Evolutionary conservation across 2,888 invertebrate genomes (phyloP), one percentile per base, ranked within the genome.

Genomic region (Zaprionus obscuricornis): DNA sequence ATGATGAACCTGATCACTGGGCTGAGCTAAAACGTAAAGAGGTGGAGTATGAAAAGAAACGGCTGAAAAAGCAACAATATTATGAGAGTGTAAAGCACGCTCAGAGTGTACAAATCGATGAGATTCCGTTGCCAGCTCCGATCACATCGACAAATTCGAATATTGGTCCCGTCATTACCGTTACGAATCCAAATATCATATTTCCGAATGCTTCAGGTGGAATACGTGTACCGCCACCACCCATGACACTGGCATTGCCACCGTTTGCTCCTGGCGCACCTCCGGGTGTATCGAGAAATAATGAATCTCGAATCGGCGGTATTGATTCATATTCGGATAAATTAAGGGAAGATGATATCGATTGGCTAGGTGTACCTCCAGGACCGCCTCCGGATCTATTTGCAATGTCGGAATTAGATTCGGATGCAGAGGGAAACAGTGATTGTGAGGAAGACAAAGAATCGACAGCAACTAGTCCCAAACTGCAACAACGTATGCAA

Each of bases 51-150:
- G 98, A 98, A 87, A 95, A 96, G 86, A 93, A 96, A 73, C 92
- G 97, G 70, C 93, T 95, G 60, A 95, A 96, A 89, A 92, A 98
- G 64, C 96, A 98, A 55, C 95, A 96, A 17, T 98, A 97, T 89
- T 98, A 95, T 90, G 98, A 98, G 89, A 97, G 98, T 54, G 98
- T 98, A 0, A 96, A 96, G 87, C 96, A 96, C 90, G 98, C 98
- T 0, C 98, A 98, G 88, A 95, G 96, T 82, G 98, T 98, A 0
- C 95, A 96, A 91, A 93, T 98, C 2, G 98, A 98, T 90, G 98
- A 98, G 90, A 98, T 98, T 89, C 98, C 98, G 2, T 90, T 98
- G 55, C 98, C 98, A 1, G 90, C 98, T 42, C 98, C 98, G 59
- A 73, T 85, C 2, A 59, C 73, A 3, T 16, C 75, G 3, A 14